These are phyloP conservation scores for Camarhynchus parvulus DNA, from an alignment of 2,113 vertebrate species.

Conservation along the genomic window DNA sequence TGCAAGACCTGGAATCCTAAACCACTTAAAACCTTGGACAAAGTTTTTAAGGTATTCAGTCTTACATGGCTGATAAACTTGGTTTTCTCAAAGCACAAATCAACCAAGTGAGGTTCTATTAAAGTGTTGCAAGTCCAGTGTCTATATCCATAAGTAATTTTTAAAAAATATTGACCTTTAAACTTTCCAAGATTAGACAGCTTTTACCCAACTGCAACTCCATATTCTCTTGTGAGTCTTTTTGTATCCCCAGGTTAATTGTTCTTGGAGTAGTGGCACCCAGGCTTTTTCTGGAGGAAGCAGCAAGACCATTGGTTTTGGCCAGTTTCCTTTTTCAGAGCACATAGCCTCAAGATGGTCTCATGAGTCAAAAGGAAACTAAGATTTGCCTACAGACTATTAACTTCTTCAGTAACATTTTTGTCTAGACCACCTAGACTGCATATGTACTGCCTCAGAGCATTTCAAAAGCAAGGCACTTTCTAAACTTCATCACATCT, in stretches of 20 bases:
- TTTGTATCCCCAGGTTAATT: neutral
- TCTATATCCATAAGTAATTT: neutral
- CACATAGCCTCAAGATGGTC: neutral
- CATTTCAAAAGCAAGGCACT: neutral
- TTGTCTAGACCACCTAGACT: neutral
- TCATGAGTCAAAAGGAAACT: neutral
- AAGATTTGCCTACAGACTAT: neutral
- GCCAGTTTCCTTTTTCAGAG: neutral
- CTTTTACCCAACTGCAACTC: neutral
- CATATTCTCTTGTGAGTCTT: neutral
- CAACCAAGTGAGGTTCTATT: neutral
- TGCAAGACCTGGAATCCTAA: neutral
- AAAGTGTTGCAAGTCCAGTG: neutral
- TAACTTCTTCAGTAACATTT: neutral
- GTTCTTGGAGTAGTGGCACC: neutral
- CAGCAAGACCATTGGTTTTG: neutral
- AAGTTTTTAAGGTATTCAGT: neutral
- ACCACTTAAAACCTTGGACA: neutral
- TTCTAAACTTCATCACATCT: neutral
- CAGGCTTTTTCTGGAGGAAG: neutral
- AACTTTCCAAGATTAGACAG: neutral
- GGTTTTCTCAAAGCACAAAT: neutral
- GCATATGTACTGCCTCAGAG: neutral
- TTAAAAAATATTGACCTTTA: neutral
- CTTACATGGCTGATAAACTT: neutral